Evolutionary conservation across 2,113 vertebrate genomes (phyloP), one percentile per base, ranked within the genome.

Genomic region (Cyprinodon brontotheroides): DNA sequence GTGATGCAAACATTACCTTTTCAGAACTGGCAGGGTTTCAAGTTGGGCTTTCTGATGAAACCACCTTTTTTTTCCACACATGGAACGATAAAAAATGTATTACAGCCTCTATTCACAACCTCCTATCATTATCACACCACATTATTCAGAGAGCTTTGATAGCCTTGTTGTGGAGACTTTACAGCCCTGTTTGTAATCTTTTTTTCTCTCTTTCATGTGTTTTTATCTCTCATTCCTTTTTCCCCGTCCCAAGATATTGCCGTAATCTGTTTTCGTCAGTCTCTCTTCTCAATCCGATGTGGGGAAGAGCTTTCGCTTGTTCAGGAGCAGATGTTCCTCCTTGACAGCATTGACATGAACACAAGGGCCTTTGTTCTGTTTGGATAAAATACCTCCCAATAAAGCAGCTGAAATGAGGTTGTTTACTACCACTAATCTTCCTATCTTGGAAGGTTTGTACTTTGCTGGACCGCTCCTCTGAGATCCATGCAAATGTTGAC

Each of bases 241-340:
- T 29, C 29, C 40, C 41, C 53, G 1, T 59, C 70, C 39, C 12
- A 15, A 64, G 60, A 74, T 84, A 86, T 89, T 68, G 17, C 72
- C 69, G 62, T 79, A 72, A 89, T 91, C 88, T 83, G 65, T 86
- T 82, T 78, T 78, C 79, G 86, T 87, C 87, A 81, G 83, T 85
- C 87, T 82, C 86, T 83, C 80, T 67, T 84, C 72, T 76, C 36
- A 20, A 37, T 50, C 84, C 4, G 86, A 89, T 91, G 62, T 77
- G 17, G 38, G 61, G 50, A 75, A 78, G 80, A 82, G 84, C 80
- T 87, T n/a, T 69, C 90, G 87, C 75, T 79, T 59, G 77, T 83
- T 84, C 75, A 41, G 71, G 61, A 87, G 81, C 29, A 70, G 81
- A 84, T 87, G 87, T 84, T 87, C 71, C 72, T 83, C 71, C 70